phyloP scores from a whole-genome alignment of 2,113 vertebrate species.

The Cromileptes altivelis region DNA sequence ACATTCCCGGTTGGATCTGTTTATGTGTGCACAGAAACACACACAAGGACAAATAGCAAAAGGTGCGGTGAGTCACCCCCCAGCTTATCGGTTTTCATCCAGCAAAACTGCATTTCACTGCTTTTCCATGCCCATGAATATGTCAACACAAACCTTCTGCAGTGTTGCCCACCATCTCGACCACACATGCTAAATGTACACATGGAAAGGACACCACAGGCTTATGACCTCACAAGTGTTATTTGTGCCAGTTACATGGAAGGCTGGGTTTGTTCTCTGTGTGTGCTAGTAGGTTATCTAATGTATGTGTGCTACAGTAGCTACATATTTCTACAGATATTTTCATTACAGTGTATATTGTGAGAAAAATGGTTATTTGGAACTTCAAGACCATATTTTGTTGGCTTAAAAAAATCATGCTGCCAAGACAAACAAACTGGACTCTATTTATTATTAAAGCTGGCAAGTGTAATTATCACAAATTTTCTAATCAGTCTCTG shows the following conservation, averaged over 20 bases:
- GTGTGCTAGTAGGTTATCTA: constrained; percentile 30
- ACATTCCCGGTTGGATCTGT: constrained; percentile 5
- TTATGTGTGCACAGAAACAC: constrained; percentile 19
- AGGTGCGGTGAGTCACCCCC: constrained; percentile 54
- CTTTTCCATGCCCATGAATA: constrained; percentile 26
- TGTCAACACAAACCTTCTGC: constrained; percentile 29
- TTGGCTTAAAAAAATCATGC: not conserved
- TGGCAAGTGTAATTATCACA: constrained; percentile 37
- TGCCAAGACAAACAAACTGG: constrained; percentile 12
- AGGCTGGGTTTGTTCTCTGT: constrained; percentile 6
- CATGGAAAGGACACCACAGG: constrained; percentile 39
- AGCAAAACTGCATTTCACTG: constrained; percentile 9
- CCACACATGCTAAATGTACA: constrained; percentile 21
- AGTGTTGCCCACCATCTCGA: not conserved
- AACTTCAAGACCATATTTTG: not conserved
- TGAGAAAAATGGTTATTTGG: not conserved
- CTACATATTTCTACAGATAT: not conserved
- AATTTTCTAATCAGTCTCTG: constrained; percentile 52
- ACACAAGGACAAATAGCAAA: constrained; percentile 29
- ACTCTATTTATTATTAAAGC: constrained; percentile 3
- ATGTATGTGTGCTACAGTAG: not conserved
- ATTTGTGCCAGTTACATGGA: constrained; percentile 39
- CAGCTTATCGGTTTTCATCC: constrained; percentile 24
- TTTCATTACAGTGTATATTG: not conserved
- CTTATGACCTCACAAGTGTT: constrained; percentile 22